These are phyloP conservation scores for Copidosoma floridanum DNA, from an alignment of 1,140 invertebrate species.

Conservation along the genomic window DNA sequence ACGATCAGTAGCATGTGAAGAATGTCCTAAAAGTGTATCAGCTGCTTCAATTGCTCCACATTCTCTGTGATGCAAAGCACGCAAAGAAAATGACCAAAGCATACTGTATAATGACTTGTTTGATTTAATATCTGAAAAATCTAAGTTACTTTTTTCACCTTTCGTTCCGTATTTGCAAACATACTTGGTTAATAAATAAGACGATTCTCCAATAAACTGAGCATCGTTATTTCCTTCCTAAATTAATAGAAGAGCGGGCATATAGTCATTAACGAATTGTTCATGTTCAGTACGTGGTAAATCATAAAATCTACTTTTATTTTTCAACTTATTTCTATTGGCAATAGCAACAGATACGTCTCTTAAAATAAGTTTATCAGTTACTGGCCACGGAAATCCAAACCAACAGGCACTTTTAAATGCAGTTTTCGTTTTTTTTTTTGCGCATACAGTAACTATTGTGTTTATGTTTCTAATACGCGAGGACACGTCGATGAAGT, in stretches of 20 bases:
- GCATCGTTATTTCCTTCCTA: conserved; percentile 47
- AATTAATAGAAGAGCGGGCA: conserved; percentile 36
- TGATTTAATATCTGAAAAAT: neutral
- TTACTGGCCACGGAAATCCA: conserved; percentile 32
- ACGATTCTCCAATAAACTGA: conserved; percentile 34
- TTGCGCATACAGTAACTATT: conserved; percentile 29
- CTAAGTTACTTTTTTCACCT: conserved; percentile 20
- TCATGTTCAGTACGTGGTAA: conserved; percentile 34
- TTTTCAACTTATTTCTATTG: conserved; percentile 32
- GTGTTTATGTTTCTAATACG: conserved; percentile 32
- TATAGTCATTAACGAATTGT: conserved; percentile 43
- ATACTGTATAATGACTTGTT: neutral
- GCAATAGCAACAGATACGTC: conserved; percentile 33
- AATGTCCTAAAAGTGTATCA: conserved; percentile 5
- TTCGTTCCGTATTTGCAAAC: conserved; percentile 30
- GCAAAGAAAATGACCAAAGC: neutral
- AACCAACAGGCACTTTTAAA: conserved; percentile 32
- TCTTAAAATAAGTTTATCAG: conserved; percentile 30
- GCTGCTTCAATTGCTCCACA: conserved; percentile 2
- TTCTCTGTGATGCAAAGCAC: conserved; percentile 2
- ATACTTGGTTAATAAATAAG: conserved; percentile 32
- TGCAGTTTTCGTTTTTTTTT: conserved; percentile 17
- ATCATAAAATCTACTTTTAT: conserved; percentile 39
- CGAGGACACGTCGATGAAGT: conserved; percentile 29
- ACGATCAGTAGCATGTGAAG: conserved; percentile 8